Evolutionary conservation across 2,888 invertebrate species (phyloP), one percentile per base, ranked within the genome.

Genomic region (Pteria penguin): DNA sequence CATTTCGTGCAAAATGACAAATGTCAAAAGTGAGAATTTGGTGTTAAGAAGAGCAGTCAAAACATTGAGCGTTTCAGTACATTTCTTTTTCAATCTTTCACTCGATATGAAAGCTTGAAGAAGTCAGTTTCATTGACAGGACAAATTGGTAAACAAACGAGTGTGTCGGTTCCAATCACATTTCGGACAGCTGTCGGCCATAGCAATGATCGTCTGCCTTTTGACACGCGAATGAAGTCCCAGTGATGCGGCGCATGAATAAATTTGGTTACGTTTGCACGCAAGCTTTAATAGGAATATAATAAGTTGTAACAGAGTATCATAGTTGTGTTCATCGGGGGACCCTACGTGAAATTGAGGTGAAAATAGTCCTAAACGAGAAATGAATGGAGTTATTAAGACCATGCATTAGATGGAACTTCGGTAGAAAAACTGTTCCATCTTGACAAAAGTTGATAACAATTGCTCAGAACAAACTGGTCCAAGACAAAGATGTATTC

Each of bases 221-320:
- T 36, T 70, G 57, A 63, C 84, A 84, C 84, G 84, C 84, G 76
- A 84, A 62, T 67, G 65, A 52, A 77, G 72, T 73, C 76, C 76
- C 69, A 73, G 60, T 63, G 76, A 58, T 77, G 45, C 73, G 33
- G 69, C 69, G 73, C 73, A 73, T 73, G 76, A 72, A 73, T 77
- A 72, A 68, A 77, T 69, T 77, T 65, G 63, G 70, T 62, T 63
- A 60, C 63, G 62, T 63, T 72, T 52, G 75, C 84, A 84, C 84
- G 84, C 84, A 77, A 84, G 52, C 78, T 73, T 75, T 84, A 83
- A 84, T 84, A 84, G 79, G 82, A 76, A 82, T 83, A 84, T 84
- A 84, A 84, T 84, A 84, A 84, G 80, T 83, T 82, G 83, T 79
- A 82, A 83, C 82, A 82, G 79, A 82, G 82, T 84, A 84, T 84